Percentiles rank a stretch among this genome's conserved stretches.
Evolutionary conservation across 2,888 invertebrate species (phyloP).

Genomic region (Steinernema hermaphroditum): DNA sequence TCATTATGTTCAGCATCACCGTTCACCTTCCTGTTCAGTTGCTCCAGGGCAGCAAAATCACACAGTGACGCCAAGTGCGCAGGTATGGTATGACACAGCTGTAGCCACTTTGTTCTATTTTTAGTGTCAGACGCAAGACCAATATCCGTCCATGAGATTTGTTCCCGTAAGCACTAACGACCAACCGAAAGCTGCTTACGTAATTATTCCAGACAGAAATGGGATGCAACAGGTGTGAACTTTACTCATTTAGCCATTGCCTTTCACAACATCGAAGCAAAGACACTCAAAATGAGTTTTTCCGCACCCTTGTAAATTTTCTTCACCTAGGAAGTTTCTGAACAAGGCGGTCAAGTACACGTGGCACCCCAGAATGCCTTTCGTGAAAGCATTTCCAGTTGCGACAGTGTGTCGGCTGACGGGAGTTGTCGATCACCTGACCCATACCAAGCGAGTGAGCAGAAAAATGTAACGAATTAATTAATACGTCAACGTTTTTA

Average conservation of each 20-base stretch:
- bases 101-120: too few relatives aligned
- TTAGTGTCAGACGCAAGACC: neutral
- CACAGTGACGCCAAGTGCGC: slow-evolving; percentile 9
- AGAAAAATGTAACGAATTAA: neutral
- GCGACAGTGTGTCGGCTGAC: neutral
- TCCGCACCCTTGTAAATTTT: too few relatives aligned
- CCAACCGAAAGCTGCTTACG: neutral
- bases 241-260: neutral
- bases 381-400: neutral
- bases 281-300: too few relatives aligned
- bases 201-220: neutral
- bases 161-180: slow-evolving; percentile 1
- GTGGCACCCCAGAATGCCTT: neutral
- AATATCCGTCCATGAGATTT: neutral
- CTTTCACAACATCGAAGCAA: too few relatives aligned
- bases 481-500: neutral
- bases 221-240: neutral
- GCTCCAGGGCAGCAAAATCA: neutral
- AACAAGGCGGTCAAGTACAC: neutral
- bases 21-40: neutral
- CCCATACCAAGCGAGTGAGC: neutral
- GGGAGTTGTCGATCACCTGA: neutral
- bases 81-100: too few relatives aligned
- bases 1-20: slow-evolving; percentile 16
- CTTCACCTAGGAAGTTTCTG: neutral